Base-by-base conservation (phyloP, 2,113 vertebrate genomes). In the Hemibagrus wyckioides region DNA sequence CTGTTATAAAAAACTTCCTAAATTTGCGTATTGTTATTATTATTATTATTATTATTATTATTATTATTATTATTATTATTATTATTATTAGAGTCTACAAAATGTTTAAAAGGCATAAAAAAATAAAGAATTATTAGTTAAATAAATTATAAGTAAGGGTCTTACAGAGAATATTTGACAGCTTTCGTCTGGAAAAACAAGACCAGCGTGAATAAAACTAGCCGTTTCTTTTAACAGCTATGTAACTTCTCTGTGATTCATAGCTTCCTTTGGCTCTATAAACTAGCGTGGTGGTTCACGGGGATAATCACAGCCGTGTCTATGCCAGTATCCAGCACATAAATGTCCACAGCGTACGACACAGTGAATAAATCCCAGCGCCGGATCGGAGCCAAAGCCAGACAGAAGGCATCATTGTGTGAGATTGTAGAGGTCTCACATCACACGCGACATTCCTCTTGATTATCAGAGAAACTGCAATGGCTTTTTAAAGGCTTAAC, bases 401-500 rank as follows among this genome's bases (percentile, higher is more conserved):
- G 75, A n/a, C 41, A 52, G n/a, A 36, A 77, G 4, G 57, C 41
- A 2, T 77, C 19, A 23, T n/a, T 4, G 71, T 65, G 75, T 79
- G 44, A 50, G 56, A 76, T 63, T 75, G n/a, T 65, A 48, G 17
- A 21, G 54, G 85, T 91, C 82, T 92, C 89, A 90, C 89, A 76
- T 85, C 87, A 82, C 89, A 92, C 90, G 80, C 86, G 87, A 86
- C 90, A 89, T 93, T 90, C 21, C 83, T 94, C 91, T 91, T 89
- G 80, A 92, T 94, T 95, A 94, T 92, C 91, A 89, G 87, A 90
- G 52, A 21, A 33, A 76, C 0, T 54, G 85, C 85, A 88, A 91
- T 90, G 90, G 88, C 91, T 92, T 93, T 91, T 86, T 87, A 73
- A 85, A 30, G n/a, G 80, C 88, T 92, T 90, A 90, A 92, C 88